These are phyloP conservation scores for Achroia grisella DNA, from an alignment of 1,140 invertebrate genomes.

Conservation along the genomic window DNA sequence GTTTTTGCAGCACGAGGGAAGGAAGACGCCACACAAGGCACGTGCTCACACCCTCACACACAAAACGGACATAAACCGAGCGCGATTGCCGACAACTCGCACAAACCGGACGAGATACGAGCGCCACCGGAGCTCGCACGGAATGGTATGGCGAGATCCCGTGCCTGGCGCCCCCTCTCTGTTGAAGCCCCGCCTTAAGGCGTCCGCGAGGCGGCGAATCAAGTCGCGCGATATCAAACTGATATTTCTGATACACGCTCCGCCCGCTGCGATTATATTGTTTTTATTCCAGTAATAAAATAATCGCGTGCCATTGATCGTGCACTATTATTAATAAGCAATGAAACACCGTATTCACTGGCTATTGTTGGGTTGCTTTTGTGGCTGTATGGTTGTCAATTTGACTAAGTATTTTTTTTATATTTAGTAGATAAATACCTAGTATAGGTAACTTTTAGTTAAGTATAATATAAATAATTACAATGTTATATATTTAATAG, in stretches of 20 bases:
- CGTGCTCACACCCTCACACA: conserved; percentile 41
- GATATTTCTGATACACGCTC: conserved; percentile 59
- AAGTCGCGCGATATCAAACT: conserved; percentile 61
- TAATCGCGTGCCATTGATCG: conserved; percentile 44
- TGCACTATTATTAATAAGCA: conserved; percentile 22
- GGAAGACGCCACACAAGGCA: conserved; percentile 37
- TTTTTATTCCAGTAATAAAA: conserved; percentile 68
- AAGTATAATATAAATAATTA: too few relatives aligned
- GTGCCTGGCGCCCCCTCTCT: conserved; percentile 28
- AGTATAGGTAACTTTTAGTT: too few relatives aligned
- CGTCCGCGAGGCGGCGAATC: conserved; percentile 64
- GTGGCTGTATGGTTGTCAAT: neutral
- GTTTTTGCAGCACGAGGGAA: conserved; percentile 53
- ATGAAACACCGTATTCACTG: conserved; percentile 18
- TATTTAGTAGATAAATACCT: too few relatives aligned
- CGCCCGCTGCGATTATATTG: conserved; percentile 56
- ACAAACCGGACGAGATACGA: conserved; percentile 20
- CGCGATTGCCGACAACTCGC: neutral
- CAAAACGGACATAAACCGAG: conserved; percentile 30
- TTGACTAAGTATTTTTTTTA: neutral
- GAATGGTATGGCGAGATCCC: conserved; percentile 35
- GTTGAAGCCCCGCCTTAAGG: conserved; percentile 55
- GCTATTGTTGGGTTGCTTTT: neutral
- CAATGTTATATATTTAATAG: too few relatives aligned
- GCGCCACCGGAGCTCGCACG: conserved; percentile 35